A percentile compares a stretch with the other conserved stretches of the same genome.
Conservation (phyloP, 1,140 invertebrate genomes). For the Lepidurus arcticus region DNA sequence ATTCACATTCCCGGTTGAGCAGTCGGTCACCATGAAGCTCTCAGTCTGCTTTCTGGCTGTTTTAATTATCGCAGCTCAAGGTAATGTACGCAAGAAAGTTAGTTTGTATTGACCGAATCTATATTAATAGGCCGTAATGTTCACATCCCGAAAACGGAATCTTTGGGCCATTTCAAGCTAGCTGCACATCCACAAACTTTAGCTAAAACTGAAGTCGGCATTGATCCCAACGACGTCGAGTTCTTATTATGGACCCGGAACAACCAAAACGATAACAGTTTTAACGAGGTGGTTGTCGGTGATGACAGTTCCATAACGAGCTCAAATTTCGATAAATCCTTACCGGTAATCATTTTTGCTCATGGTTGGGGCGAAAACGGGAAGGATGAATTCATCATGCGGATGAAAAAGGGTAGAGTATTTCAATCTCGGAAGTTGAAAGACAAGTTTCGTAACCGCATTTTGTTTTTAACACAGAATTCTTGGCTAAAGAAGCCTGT, state of each 20-base stretch:
- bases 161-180: background rate
- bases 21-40: background rate
- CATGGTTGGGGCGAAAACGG: conserved; percentile 30
- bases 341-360: conserved; percentile 30
- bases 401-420: conserved; percentile 27
- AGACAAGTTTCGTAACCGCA: conserved; percentile 11
- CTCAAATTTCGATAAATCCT: background rate
- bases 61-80: background rate
- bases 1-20: background rate
- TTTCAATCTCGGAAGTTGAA: background rate
- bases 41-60: background rate
- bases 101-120: background rate
- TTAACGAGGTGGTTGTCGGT: background rate
- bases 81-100: background rate
- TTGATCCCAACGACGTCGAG: background rate
- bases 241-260: background rate
- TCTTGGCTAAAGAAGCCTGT: conserved; percentile 45
- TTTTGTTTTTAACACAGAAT: conserved; percentile 40
- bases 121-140: conserved; percentile 3
- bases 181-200: background rate
- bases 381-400: conserved; percentile 8
- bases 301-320: background rate
- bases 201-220: background rate
- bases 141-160: background rate
- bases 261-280: conserved; percentile 12